A percentile compares a stretch with the other conserved stretches of the same genome.
These are phyloP conservation scores for Alectura lathami DNA, from an alignment of 2,113 vertebrate genomes.

Conservation along the genomic window DNA sequence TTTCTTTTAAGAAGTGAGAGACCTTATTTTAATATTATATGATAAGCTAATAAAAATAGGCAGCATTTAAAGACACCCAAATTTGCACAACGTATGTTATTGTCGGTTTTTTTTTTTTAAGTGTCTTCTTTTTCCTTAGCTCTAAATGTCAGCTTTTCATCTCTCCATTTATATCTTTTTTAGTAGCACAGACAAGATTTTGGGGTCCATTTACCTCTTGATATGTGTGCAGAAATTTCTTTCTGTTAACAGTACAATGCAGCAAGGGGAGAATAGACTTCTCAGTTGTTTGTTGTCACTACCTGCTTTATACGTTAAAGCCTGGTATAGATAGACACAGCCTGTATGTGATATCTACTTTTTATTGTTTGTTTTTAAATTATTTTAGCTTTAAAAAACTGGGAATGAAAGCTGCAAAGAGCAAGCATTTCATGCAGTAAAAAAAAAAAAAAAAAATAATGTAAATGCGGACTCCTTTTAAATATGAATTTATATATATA, in stretches of 20 bases:
- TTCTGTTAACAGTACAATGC: slow-evolving; percentile 32
- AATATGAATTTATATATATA: slow-evolving; percentile 85
- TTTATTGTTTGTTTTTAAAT: slow-evolving; percentile 79
- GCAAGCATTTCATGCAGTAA: slow-evolving; percentile 77
- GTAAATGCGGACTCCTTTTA: slow-evolving; percentile 81
- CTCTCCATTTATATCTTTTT: neutral
- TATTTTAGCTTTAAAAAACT: slow-evolving; percentile 86
- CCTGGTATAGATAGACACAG: slow-evolving; percentile 61
- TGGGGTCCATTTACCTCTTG: slow-evolving; percentile 60
- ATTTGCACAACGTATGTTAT: slow-evolving; percentile 83
- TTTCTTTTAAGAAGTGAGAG: slow-evolving; percentile 90
- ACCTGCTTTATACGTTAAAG: slow-evolving; percentile 35
- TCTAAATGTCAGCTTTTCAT: slow-evolving; percentile 57
- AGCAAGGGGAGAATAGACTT: slow-evolving; percentile 49
- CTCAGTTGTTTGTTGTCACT: slow-evolving; percentile 55
- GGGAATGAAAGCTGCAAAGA: slow-evolving; percentile 78
- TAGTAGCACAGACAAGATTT: slow-evolving; percentile 28
- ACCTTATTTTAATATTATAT: slow-evolving; percentile 93
- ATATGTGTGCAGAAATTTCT: neutral
- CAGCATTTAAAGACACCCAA: slow-evolving; percentile 78
- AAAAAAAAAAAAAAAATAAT: slow-evolving; percentile 52
- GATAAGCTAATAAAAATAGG: slow-evolving; percentile 75
- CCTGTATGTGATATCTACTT: slow-evolving; percentile 50
- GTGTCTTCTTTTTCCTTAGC: slow-evolving; percentile 59
- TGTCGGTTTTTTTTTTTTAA: slow-evolving; percentile 67